These are phyloP conservation scores for Coregonus clupeaformis DNA, from an alignment of 2,113 vertebrate species.

Conservation along the genomic window DNA sequence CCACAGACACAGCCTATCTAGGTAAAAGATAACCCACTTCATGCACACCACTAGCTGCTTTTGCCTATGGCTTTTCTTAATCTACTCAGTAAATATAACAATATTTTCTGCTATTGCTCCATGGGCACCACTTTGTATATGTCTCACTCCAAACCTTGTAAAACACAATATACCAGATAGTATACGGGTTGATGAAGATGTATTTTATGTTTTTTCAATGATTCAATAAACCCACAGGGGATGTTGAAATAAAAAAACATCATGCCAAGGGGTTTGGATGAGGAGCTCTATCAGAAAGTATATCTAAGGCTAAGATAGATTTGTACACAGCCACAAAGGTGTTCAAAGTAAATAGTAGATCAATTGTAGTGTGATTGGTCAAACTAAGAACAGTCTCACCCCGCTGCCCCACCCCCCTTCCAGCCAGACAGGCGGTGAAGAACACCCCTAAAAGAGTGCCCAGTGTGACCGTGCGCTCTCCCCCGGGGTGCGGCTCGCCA, in stretches of 20 bases:
- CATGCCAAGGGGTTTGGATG: too few species aligned
- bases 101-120: too few species aligned
- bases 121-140: too few species aligned
- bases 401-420: conserved; percentile 38
- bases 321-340: background rate
- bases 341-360: background rate
- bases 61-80: too few species aligned
- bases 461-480: conserved; percentile 81
- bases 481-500: conserved; percentile 83
- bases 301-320: background rate
- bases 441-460: conserved; percentile 82
- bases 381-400: conserved; percentile 25
- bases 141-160: too few species aligned
- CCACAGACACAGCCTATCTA: conserved; percentile 91
- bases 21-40: conserved; percentile 67
- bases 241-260: background rate
- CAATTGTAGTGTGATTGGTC: conserved; percentile 7
- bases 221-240: background rate
- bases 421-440: conserved; percentile 92
- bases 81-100: too few species aligned
- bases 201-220: background rate
- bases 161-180: too few species aligned
- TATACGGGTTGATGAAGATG: too few species aligned
- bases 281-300: too few species aligned
- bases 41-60: background rate